phyloP scores from a whole-genome alignment of 2,113 vertebrate genomes.

The Octodon degus region DNA sequence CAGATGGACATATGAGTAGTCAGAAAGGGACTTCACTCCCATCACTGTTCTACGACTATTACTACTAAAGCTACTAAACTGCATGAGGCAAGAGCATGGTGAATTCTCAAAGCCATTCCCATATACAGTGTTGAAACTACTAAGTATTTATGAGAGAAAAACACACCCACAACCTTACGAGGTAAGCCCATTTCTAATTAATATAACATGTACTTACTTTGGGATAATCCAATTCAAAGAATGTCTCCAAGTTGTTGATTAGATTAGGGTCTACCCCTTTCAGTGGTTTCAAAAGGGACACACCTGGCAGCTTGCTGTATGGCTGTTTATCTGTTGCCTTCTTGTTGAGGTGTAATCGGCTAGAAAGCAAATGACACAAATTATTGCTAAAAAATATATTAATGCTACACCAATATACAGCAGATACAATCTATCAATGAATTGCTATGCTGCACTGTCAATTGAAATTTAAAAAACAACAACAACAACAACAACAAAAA shows the following conservation, averaged over 20 bases:
- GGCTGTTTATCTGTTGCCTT: slow-evolving; percentile 94
- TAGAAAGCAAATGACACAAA: slow-evolving; percentile 76
- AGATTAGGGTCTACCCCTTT: slow-evolving; percentile 97
- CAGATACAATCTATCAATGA: background rate
- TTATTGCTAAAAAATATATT: background rate
- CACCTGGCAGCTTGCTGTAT: slow-evolving; percentile 93
- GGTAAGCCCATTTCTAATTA: background rate
- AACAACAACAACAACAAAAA: too few relatives aligned
- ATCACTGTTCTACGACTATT: background rate
- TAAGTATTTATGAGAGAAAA: background rate
- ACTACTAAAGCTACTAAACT: background rate
- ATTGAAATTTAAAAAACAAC: background rate
- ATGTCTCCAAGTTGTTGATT: slow-evolving; percentile 97
- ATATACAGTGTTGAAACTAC: background rate
- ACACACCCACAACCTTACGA: rapidly evolving
- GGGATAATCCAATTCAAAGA: slow-evolving; percentile 98
- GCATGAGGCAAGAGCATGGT: background rate
- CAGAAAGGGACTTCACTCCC: background rate
- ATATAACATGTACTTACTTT: slow-evolving; percentile 86
- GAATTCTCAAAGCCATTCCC: background rate
- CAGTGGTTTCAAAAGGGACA: slow-evolving; percentile 96
- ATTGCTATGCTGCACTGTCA: slow-evolving; percentile 9
- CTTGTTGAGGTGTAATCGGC: slow-evolving; percentile 95
- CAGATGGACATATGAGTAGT: background rate
- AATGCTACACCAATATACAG: background rate